Evolutionary conservation across 2,113 vertebrate genomes (phyloP).

Genomic region (Dicaeum eximium): DNA sequence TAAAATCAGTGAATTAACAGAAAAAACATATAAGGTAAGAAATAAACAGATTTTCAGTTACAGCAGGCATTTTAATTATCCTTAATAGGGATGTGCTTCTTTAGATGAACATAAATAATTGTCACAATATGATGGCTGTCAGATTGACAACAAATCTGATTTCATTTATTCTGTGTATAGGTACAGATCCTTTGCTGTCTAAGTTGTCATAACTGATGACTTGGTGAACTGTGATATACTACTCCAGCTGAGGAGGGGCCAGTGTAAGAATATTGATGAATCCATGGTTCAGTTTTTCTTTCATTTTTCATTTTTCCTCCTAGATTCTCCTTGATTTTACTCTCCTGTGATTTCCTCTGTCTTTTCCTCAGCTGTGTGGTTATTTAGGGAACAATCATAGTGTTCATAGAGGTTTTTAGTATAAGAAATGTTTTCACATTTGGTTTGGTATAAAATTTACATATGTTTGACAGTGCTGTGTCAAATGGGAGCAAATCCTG

Average conservation of each 20-base stretch:
- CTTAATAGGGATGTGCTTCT: not conserved
- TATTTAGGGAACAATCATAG: not conserved
- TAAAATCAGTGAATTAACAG: not conserved
- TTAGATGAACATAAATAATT: not conserved
- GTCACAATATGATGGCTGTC: not conserved
- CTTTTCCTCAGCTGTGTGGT: not conserved
- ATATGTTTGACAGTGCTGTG: constrained; percentile 28
- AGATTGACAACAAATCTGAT: not conserved
- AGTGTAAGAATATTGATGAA: not conserved
- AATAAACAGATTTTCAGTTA: not conserved
- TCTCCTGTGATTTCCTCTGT: not conserved
- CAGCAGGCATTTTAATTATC: not conserved
- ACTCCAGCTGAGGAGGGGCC: not conserved
- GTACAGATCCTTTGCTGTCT: not conserved
- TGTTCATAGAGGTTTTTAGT: not conserved
- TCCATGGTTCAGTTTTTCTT: not conserved
- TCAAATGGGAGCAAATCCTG: constrained; percentile 52
- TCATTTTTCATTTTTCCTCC: not conserved
- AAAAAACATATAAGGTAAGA: not conserved
- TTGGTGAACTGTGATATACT: not conserved
- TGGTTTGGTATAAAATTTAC: constrained; percentile 41
- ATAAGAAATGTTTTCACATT: constrained; percentile 31
- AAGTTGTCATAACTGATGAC: not conserved
- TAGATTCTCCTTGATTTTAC: not conserved
- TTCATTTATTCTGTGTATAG: not conserved